Conservation (phyloP, 92 coral and sea anemone genomes). For the Meandrina meandrites region DNA sequence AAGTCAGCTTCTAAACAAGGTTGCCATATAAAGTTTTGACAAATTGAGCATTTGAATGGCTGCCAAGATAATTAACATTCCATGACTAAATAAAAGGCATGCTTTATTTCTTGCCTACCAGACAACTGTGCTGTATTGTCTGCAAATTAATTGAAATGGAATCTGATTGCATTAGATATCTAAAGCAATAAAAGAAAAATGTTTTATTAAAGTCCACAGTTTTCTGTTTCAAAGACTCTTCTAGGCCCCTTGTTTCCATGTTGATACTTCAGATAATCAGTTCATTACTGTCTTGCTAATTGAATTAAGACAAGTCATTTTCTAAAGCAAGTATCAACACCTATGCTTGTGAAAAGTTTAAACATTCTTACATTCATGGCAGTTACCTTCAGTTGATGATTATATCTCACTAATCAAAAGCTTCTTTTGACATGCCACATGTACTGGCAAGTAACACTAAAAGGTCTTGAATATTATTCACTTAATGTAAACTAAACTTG, state of each 20-base stretch:
- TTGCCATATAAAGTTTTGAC: neutral
- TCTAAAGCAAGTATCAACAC: slow-evolving; percentile 4
- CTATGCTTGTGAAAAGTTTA: neutral
- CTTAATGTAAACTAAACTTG: neutral
- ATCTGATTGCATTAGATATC: neutral
- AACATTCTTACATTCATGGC: neutral
- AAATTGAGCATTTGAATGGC: neutral
- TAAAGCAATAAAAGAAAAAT: neutral
- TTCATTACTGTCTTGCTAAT: slow-evolving; percentile 1
- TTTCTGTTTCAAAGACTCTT: neutral
- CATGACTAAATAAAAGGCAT: neutral
- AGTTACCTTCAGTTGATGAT: neutral
- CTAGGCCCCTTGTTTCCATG: neutral
- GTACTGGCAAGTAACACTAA: neutral
- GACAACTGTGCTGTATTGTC: slow-evolving; percentile 20
- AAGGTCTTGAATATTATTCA: neutral
- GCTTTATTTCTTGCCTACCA: neutral
- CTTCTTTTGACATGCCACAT: too few species aligned
- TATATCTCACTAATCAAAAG: neutral
- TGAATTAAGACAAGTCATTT: neutral
- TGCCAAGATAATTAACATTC: slow-evolving; percentile 1
- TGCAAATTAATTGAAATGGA: neutral
- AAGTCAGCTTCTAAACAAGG: neutral
- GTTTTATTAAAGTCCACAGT: neutral
- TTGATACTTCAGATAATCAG: neutral